Evolutionary conservation across 2,888 invertebrate species (phyloP), one percentile per base, ranked within the genome.

Genomic region (Chamaedrilus cognettii): DNA sequence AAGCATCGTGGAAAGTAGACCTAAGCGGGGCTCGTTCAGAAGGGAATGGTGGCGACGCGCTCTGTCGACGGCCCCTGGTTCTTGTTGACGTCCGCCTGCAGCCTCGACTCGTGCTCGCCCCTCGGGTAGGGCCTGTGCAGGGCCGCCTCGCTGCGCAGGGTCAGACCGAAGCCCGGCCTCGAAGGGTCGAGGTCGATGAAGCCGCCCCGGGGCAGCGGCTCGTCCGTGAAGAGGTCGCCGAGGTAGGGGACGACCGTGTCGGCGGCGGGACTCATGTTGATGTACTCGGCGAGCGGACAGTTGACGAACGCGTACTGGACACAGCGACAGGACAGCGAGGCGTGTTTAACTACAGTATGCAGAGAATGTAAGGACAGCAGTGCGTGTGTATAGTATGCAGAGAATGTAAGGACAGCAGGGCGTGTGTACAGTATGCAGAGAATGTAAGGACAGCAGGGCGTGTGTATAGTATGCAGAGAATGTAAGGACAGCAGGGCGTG

Each of bases 201-300:
- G 15, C 81, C 81, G 61, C 75, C 69, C 42, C 72, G 71, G 3
- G 81, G 81, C 19, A 81, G 75, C 5, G 81, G 81, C 68, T 81
- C 81, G 58, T 81, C 79, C 1, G 74, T 69, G 65, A 81, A 81
- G 52, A 81, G 66, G n/a, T 76, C 77, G 11, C 81, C 80, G 60
- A 81, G 79, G 65, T 80, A 80, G 1, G 81, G 81, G n/a, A 75
- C 75, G 33, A 81, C 76, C 51, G 72, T 70, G 65, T 80, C 80
- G 0, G 77, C 78, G 7, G 75, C 71, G 2, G 78, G 78, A 62
- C 80, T 79, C 26, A 80, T 70, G 69, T 80, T 78, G 69, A 81
- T 80, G 72, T 75, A 81, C 67, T 81, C 81, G 0, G 80, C 80
- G 5, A 81, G 66, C 0, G 81, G 80, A 57, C 80, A 81, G 69